Evolutionary conservation across 2,113 vertebrate genomes (phyloP).

Genomic region (Dasypus novemcinctus): DNA sequence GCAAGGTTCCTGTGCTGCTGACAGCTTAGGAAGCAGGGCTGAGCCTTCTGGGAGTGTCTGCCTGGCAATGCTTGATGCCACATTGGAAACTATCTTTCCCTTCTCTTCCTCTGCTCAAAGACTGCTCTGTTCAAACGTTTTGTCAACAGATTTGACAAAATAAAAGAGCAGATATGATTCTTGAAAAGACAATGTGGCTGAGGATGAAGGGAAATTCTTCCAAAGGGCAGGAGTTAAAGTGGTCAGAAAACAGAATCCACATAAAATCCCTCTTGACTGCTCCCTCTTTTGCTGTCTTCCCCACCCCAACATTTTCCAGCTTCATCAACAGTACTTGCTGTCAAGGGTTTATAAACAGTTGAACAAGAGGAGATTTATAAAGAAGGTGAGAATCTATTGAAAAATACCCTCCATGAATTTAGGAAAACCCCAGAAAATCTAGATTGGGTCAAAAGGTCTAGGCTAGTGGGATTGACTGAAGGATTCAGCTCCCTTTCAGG

Average conservation of each 20-base stretch:
- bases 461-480: background rate
- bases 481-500: background rate
- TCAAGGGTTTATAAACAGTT: background rate
- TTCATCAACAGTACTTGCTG: background rate
- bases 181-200: background rate
- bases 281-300: background rate
- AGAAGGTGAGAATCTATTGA: background rate
- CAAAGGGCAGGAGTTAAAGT: background rate
- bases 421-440: slow-evolving; percentile 74
- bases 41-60: background rate
- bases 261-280: background rate
- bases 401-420: slow-evolving; percentile 49
- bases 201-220: background rate
- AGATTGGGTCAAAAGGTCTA: background rate
- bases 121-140: background rate
- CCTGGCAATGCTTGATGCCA: background rate
- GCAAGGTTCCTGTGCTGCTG: background rate
- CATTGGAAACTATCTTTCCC: background rate
- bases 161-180: background rate
- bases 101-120: background rate
- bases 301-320: background rate
- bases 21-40: background rate
- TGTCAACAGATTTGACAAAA: background rate
- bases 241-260: background rate
- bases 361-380: slow-evolving; percentile 46